A percentile compares a stretch with the other conserved stretches of the same genome.
Evolutionary conservation across 2,113 vertebrate genomes (phyloP).

Genomic region (Picathartes gymnocephalus): DNA sequence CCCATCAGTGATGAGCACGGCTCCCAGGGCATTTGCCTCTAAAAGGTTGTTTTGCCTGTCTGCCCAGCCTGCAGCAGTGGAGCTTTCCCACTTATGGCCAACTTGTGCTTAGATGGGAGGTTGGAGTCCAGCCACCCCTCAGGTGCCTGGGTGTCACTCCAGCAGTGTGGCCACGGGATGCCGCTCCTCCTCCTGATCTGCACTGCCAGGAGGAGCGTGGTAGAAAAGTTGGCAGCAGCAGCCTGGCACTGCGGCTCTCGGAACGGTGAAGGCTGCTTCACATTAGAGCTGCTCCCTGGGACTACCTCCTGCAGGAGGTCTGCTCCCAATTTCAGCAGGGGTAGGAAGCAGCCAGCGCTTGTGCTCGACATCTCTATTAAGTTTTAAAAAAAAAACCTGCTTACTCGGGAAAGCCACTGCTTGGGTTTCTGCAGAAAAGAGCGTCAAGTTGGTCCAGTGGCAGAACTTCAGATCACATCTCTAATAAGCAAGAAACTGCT

Average conservation of each 20-base stretch:
- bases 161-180: fast-evolving
- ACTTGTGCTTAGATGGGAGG: neutral
- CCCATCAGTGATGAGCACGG: fast-evolving
- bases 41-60: neutral
- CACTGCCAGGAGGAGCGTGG: neutral
- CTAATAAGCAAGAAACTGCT: neutral
- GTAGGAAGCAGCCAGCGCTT: neutral
- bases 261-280: neutral
- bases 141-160: neutral
- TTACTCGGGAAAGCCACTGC: neutral
- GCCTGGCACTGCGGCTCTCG: fast-evolving
- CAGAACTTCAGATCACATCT: neutral
- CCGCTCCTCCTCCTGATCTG: neutral
- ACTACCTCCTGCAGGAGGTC: neutral
- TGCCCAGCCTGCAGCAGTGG: fast-evolving
- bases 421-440: neutral
- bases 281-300: neutral
- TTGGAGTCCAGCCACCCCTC: neutral
- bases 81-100: neutral
- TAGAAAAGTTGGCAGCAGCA: neutral
- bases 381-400: neutral
- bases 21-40: neutral
- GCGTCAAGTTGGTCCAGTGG: fast-evolving
- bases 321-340: neutral
- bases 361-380: neutral